Conservation (phyloP, 2,797 vertebrate species). For the Manis javanica region DNA sequence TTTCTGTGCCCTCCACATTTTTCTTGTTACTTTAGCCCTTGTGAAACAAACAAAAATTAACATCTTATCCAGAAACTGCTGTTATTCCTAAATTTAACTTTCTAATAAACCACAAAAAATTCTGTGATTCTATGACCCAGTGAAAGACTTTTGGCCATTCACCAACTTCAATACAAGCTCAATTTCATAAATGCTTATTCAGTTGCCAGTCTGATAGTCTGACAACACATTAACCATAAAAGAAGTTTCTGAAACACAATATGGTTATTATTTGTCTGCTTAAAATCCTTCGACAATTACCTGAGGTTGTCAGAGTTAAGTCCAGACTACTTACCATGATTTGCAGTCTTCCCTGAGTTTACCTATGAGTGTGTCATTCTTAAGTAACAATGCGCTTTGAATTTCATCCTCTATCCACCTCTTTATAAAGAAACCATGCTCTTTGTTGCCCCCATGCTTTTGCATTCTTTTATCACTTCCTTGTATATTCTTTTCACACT, state of each 20-base stretch:
- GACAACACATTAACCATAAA: neutral
- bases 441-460: neutral
- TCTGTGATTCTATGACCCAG: neutral
- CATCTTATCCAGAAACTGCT: neutral
- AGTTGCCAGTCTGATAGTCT: neutral
- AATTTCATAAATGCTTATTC: neutral
- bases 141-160: neutral
- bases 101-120: neutral
- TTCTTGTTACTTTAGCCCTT: neutral
- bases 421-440: neutral
- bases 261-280: neutral
- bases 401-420: neutral
- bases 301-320: neutral
- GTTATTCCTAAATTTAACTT: neutral
- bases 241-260: neutral
- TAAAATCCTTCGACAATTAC: neutral
- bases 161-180: neutral
- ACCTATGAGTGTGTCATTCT: neutral
- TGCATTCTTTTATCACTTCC: neutral
- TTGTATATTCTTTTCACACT: rapidly evolving
- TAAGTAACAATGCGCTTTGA: neutral
- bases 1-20: neutral
- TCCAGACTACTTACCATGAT: neutral
- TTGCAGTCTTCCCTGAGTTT: neutral
- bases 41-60: neutral